These are phyloP conservation scores for Pantala flavescens DNA, from an alignment of 1,140 invertebrate species.

Conservation along the genomic window DNA sequence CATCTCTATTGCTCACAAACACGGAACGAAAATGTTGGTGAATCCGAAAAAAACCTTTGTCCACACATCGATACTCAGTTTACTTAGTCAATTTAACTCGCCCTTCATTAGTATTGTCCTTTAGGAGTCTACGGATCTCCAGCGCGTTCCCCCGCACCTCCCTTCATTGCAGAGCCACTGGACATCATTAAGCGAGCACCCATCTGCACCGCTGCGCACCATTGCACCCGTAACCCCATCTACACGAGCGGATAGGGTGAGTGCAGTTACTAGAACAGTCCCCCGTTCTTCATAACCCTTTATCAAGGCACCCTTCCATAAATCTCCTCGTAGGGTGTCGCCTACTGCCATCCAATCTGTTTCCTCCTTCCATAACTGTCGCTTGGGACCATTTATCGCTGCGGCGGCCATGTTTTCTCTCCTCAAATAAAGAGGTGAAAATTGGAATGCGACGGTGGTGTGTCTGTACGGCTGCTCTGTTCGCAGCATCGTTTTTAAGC, in stretches of 20 bases:
- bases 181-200: not conserved
- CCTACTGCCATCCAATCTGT: not conserved
- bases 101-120: no score
- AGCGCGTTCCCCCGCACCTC: not conserved
- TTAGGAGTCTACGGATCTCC: no score
- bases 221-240: conserved; percentile 7
- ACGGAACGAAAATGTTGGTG: no score
- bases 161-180: not conserved
- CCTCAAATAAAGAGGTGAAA: not conserved
- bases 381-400: not conserved
- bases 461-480: no score
- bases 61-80: no score
- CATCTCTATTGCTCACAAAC: no score
- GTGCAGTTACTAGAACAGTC: not conserved
- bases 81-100: no score
- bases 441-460: no score
- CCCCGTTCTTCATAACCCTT: not conserved
- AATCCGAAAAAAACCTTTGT: no score
- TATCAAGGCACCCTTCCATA: not conserved
- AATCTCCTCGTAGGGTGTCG: not conserved
- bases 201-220: not conserved
- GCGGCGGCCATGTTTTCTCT: not conserved
- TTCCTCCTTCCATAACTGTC: not conserved
- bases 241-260: not conserved
- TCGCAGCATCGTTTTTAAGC: no score